A percentile compares a stretch with the other conserved stretches of the same genome.
Evolutionary conservation across 1,140 invertebrate genomes (phyloP).

Genomic region (Macrobrachium nipponense): DNA sequence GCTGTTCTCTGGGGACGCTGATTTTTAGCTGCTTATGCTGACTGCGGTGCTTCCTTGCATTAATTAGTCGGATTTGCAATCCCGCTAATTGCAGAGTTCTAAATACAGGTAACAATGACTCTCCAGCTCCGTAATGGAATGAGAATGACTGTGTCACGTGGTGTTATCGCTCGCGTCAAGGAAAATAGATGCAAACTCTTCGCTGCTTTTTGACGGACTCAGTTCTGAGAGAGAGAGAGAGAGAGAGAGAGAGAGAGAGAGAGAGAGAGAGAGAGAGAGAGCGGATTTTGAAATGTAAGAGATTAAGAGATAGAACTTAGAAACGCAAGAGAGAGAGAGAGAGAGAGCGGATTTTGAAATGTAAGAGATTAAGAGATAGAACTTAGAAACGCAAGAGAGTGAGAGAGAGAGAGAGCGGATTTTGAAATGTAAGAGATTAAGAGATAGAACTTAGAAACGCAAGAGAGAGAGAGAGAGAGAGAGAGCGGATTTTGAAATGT

Average conservation of each 20-base stretch:
- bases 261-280: slow-evolving; percentile 32
- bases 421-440: background rate
- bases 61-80: no score
- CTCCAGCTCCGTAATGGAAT: no score
- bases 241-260: slow-evolving; percentile 24
- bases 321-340: background rate
- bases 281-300: background rate
- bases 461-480: slow-evolving; percentile 25
- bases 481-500: no score
- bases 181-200: background rate
- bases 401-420: background rate
- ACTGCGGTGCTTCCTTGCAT: no score
- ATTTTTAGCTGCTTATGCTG: no score
- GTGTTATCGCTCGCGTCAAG: no score
- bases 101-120: no score
- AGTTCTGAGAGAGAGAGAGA: background rate
- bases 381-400: background rate
- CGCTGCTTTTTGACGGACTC: background rate
- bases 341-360: background rate
- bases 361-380: background rate
- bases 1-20: no score
- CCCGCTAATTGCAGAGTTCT: no score
- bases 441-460: no score
- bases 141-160: no score
- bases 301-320: background rate